Evolutionary conservation across 2,797 vertebrate genomes (phyloP).

Genomic region (Arnoldichthys spilopterus): DNA sequence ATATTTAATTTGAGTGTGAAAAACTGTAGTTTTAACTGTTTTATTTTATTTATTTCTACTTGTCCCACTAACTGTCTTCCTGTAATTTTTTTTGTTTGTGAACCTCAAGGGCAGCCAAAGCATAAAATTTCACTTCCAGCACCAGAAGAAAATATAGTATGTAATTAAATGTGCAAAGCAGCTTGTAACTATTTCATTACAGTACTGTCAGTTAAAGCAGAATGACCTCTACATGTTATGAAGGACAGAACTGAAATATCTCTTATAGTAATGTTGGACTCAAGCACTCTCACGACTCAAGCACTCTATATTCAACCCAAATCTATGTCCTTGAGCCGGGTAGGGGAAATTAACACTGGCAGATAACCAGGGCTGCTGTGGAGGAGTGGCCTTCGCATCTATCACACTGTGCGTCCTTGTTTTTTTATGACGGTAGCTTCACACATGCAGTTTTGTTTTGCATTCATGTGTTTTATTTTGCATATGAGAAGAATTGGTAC

Average conservation of each 20-base stretch:
- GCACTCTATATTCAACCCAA: not conserved
- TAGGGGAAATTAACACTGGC: not conserved
- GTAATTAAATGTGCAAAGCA: not conserved
- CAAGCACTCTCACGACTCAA: no score
- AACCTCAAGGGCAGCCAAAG: not conserved
- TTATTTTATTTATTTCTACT: not conserved
- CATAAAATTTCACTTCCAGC: not conserved
- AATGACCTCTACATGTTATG: not conserved
- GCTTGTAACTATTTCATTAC: not conserved
- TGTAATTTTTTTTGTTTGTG: not conserved
- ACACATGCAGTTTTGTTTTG: not conserved
- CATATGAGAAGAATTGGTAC: not conserved
- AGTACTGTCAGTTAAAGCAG: not conserved
- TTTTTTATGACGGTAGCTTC: not conserved
- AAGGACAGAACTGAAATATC: not conserved
- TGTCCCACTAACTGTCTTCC: not conserved
- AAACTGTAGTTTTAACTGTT: no score
- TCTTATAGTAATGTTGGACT: not conserved
- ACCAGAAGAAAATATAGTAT: not conserved
- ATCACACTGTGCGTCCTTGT: not conserved
- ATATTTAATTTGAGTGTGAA: no score
- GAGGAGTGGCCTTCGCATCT: not conserved
- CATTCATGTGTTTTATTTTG: not conserved
- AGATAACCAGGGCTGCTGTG: not conserved
- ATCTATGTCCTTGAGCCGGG: not conserved